Evolutionary conservation across 2,797 vertebrate genomes (phyloP), one percentile per base, ranked within the genome.

Genomic region (Spea hammondii): DNA sequence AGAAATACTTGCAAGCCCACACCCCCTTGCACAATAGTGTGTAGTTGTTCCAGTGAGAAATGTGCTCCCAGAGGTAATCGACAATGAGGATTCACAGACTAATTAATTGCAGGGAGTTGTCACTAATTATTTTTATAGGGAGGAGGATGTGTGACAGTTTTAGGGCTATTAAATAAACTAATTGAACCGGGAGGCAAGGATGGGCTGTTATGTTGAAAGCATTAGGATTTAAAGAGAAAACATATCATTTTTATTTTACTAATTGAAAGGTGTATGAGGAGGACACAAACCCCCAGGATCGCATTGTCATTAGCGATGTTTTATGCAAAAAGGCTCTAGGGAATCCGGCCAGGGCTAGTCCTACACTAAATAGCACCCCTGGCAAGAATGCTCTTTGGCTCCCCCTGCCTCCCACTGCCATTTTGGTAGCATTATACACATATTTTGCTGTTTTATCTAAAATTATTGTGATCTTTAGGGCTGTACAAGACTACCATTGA

Each of bases 81-180:
- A 14, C 49, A 65, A 12, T 45, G n/a, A 46, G 65, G 48, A 78
- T 51, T 78, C 59, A 49, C 50, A 49, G 70, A 14, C 45, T 67
- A 67, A 72, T 78, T 78, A 72, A 72, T 65, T 66, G 53, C 64
- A 14, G 77, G 77, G 77, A 78, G 77, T 67, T 67, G 70, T 71
- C 65, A 12, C 51, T 46, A 45, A 49, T 66, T 48, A 14, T 65
- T 78, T 72, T 72, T 57, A 72, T 67, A 12, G 47, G 47, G n/a
- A 53, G 46, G 6, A 54, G 32, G 51, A 78, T 67, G n/a, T 72
- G 64, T 67, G 50, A 72, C 54, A 72, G 12, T 44, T 67, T 50
- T 51, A 70, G 32, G 17, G 46, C 70, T 78, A 47, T 67, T 66
- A 78, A 72, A 70, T 7, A n/a, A 5, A 79, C 65, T 72, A 64